Base-by-base conservation (phyloP, 1,140 invertebrate species). In the Dendroctonus ponderosae region DNA sequence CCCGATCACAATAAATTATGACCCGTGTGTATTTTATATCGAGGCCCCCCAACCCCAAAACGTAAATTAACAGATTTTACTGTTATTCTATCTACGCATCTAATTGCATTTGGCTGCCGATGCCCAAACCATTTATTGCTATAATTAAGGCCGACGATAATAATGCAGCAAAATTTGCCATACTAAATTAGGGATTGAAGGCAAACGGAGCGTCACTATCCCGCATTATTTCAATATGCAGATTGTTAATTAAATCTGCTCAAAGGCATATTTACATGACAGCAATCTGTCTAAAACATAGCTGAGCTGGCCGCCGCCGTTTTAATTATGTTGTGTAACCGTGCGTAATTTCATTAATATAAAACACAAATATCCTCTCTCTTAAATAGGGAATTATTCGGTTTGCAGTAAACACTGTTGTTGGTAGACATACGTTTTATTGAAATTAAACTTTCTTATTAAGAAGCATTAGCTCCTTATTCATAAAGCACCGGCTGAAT, bases 191-290 rank as follows among this genome's bases (percentile, higher is more conserved):
- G 67, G 69, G 72, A 68, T 66, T 68, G 71, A 67, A 69, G 52
- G 70, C 61, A 72, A 77, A 77, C 73, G 70, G 67, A 77, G 70
- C 75, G 75, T 73, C 53, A 62, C 70, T 75, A 74, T 74, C 74
- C 71, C 70, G 69, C 68, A 75, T 76, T 76, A 77, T 77, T 77
- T 77, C 76, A 74, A 77, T 77, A 77, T 76, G 76, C 74, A 76
- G 75, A 76, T 77, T 77, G 76, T 77, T 77, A 77, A 77, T 77
- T 77, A 76, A 77, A 77, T 76, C 73, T 70, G 76, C 70, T 71
- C 69, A 70, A 72, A 70, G 75, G 72, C 75, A 76, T 76, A 77
- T 77, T 78, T 78, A 78, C 76, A 78, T 78, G 76, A 78, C 76
- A 77, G 76, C 76, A 76, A 78, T 78, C 76, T 78, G 76, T 78